phyloP scores from a whole-genome alignment of 2,888 invertebrate genomes.

The Adelphocoris suturalis region DNA sequence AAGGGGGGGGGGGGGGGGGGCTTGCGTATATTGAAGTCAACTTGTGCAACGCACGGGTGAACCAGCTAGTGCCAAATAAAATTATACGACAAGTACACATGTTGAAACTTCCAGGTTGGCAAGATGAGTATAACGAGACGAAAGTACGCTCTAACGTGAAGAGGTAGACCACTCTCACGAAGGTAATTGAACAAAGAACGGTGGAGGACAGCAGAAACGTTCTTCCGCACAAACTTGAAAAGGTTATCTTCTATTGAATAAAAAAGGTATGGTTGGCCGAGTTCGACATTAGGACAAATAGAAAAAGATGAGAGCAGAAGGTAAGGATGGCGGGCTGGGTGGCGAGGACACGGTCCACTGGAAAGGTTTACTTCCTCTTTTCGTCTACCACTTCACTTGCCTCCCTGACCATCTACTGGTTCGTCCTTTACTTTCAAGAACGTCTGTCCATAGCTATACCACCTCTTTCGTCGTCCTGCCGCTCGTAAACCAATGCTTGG shows the following conservation, averaged over 20 bases:
- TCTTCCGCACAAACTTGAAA: constrained; percentile 67
- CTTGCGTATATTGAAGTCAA: too few relatives aligned
- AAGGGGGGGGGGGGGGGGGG: too few relatives aligned
- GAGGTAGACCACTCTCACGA: constrained; percentile 21
- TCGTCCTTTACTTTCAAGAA: constrained; percentile 35
- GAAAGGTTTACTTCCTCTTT: constrained; percentile 64
- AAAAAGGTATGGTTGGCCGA: constrained; percentile 65
- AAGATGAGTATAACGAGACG: not conserved
- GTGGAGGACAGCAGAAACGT: constrained; percentile 6
- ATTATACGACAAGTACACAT: too few relatives aligned
- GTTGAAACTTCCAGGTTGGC: not conserved
- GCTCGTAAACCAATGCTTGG: not conserved
- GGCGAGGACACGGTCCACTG: constrained; percentile 59
- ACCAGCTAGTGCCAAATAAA: too few relatives aligned
- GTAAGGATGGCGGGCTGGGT: constrained; percentile 13
- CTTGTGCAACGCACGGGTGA: too few relatives aligned
- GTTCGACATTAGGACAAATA: constrained; percentile 65
- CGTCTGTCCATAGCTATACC: constrained; percentile 36
- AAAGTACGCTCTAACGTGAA: constrained; percentile 17
- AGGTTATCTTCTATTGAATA: constrained; percentile 68
- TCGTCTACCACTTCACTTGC: constrained; percentile 1
- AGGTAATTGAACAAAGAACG: constrained; percentile 30
- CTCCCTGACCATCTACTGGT: constrained; percentile 45
- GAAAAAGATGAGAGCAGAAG: constrained; percentile 60
- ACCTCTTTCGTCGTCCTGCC: not conserved